phyloP scores from a whole-genome alignment of 1,140 invertebrate species.

The Gryon sp. region DNA sequence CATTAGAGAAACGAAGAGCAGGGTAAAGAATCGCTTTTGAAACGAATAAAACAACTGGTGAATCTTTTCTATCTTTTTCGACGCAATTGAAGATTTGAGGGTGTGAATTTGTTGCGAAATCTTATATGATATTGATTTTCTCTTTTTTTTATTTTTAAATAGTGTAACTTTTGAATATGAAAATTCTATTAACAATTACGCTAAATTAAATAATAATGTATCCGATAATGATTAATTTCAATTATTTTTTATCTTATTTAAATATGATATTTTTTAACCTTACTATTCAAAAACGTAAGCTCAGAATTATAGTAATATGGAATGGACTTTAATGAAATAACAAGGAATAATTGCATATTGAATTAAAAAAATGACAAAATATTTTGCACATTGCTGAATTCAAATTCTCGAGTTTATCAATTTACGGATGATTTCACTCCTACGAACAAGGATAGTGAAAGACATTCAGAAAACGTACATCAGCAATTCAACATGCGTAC shows the following conservation, averaged over 20 bases:
- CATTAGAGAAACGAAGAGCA: conserved; percentile 71
- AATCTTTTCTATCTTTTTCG: conserved; percentile 65
- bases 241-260: no score
- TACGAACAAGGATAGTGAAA: conserved; percentile 36
- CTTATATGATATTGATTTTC: no score
- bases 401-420: conserved; percentile 46
- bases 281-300: no score
- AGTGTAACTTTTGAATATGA: no score
- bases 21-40: conserved; percentile 34
- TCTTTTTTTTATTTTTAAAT: no score
- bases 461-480: conserved; percentile 35
- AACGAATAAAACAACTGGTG: conserved; percentile 61
- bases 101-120: conserved; percentile 22
- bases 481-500: conserved; percentile 33
- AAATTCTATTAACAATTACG: no score
- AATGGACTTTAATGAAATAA: no score
- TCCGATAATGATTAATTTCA: no score
- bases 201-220: no score
- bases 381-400: conserved; percentile 41
- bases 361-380: neutral
- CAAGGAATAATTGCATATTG: no score
- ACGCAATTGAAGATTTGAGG: conserved; percentile 47
- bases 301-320: no score
- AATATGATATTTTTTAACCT: no score
- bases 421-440: conserved; percentile 20